Evolutionary conservation across 1,140 invertebrate species (phyloP).

Genomic region (Triops longicaudatus): DNA sequence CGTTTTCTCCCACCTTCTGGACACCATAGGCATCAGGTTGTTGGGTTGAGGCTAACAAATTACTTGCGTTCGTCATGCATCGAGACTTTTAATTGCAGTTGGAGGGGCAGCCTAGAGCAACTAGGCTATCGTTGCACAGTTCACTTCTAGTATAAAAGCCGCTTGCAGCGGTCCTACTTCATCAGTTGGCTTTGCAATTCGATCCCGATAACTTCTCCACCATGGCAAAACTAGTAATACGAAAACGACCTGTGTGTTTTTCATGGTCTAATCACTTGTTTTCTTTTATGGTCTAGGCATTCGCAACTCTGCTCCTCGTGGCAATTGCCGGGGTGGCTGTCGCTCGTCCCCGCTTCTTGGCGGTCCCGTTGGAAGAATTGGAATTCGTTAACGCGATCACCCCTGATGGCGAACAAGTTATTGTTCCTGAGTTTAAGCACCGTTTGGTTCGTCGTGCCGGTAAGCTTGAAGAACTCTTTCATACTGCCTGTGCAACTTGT

Average conservation of each 20-base stretch:
- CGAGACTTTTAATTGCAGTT: not conserved
- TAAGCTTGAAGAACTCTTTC: not conserved
- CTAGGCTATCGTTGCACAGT: not conserved
- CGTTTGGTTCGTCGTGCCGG: constrained; percentile 17
- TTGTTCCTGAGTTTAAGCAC: not conserved
- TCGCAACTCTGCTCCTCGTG: constrained; percentile 22
- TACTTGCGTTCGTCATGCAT: not conserved
- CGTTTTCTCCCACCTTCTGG: not conserved
- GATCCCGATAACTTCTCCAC: not conserved
- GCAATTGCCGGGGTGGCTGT: constrained; percentile 22
- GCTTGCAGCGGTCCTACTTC: not conserved
- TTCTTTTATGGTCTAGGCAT: constrained; percentile 6
- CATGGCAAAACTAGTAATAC: not conserved
- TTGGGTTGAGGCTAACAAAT: not conserved
- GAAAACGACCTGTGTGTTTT: not conserved
- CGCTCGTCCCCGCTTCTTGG: constrained; percentile 29
- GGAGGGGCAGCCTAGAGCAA: not conserved
- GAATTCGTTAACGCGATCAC: constrained; percentile 20
- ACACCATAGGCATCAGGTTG: not conserved
- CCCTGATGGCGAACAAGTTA: constrained; percentile 10
- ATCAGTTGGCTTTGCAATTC: not conserved
- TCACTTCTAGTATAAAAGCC: not conserved
- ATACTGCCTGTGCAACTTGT: not conserved
- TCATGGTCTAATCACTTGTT: not conserved
- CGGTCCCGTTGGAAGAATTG: constrained; percentile 29